phyloP scores from a whole-genome alignment of 2,113 vertebrate genomes.

The Myrmophylax atrothorax region DNA sequence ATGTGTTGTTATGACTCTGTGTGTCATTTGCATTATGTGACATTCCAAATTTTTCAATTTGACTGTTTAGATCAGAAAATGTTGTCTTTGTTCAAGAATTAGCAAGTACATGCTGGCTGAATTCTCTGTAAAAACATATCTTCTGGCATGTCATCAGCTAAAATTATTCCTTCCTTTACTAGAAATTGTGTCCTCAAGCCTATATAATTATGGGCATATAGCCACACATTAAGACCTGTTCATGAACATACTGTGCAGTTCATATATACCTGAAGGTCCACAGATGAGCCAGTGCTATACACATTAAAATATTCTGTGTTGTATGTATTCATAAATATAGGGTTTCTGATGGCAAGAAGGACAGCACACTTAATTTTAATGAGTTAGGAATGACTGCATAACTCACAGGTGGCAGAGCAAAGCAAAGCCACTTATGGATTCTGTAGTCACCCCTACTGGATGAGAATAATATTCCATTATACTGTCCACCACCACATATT shows the following conservation, averaged over 20 bases:
- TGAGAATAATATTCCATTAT: constrained; percentile 65
- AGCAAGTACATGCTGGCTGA: constrained; percentile 21
- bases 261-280: not conserved
- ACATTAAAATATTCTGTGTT: constrained; percentile 36
- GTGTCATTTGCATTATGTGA: constrained; percentile 43
- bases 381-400: constrained; percentile 68
- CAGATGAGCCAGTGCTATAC: not conserved
- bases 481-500: constrained; percentile 49
- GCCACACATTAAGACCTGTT: not conserved
- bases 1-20: constrained; percentile 51
- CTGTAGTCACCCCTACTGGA: constrained; percentile 50
- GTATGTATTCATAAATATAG: constrained; percentile 51
- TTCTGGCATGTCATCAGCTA: not conserved
- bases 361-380: constrained; percentile 63
- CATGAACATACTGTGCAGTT: not conserved
- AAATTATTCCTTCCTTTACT: constrained; percentile 32
- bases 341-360: constrained; percentile 27
- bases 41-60: constrained; percentile 7
- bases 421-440: constrained; percentile 56
- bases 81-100: constrained; percentile 45
- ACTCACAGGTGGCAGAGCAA: constrained; percentile 63
- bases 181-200: not conserved
- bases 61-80: constrained; percentile 20
- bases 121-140: not conserved
- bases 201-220: not conserved